Evolutionary conservation across 2,888 invertebrate species (phyloP), one percentile per base, ranked within the genome.

Genomic region (Leucophenga montana): DNA sequence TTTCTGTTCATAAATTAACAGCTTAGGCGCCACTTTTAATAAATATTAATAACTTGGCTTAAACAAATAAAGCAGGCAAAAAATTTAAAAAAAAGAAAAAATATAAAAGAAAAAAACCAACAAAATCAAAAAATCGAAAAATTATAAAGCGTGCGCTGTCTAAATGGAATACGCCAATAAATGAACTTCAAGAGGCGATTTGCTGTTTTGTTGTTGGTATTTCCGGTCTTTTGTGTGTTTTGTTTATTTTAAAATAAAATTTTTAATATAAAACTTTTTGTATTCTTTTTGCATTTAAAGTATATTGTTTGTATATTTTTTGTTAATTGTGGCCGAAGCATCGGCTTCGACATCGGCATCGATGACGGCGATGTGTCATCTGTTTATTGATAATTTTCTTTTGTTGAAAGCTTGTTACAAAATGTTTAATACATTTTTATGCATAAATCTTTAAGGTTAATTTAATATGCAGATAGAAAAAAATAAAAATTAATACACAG

Each of bases 21-120:
- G 80, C 77, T 81, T 79, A 82, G 79, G 83, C 80, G 82, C 80
- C 80, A 78, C 78, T 77, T 75, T 75, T 77, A 72, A 67, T 57
- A 50, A 74, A 75, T 77, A 81, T 78, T 78, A 72, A 77, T 76
- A 71, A 67, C 73, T 66, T 70, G 48, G 68, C 69, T 67, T 69
- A 46, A 67, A 56, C 4, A n/a, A 20, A 56, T 56, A 13, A 27
- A 50, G 14, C 66, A 73, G 13, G 50, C 56, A 70, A 70, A 66
- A 73, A 67, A 65, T 4, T 46, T 46, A 46, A 46, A n/a, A 13
- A 2, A 50, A 50, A 11, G 66, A 48, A 14, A 68, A 50, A 50
- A 16, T 1, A 1, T 4, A 50, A 14, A 50, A 50, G n/a, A 50
- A 50, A 50, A 50, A n/a, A 59, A 48, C 57, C 13, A 67, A 46